phyloP scores from a whole-genome alignment of 1,140 invertebrate genomes.

The Bombus superbus region DNA sequence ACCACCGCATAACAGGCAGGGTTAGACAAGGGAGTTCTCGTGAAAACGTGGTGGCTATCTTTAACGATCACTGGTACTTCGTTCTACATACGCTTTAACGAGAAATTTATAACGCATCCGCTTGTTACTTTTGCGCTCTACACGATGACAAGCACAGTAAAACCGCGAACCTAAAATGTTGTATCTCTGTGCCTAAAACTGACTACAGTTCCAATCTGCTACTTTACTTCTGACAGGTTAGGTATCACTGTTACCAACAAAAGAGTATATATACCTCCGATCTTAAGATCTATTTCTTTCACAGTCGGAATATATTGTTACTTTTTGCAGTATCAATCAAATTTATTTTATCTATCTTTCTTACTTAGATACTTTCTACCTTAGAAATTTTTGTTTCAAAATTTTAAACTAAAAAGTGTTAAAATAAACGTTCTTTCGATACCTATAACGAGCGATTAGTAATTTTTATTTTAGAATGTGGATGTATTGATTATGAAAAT shows the following conservation, averaged over 20 bases:
- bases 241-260: slow-evolving; percentile 64
- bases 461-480: background rate
- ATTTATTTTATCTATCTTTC: background rate
- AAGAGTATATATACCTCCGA: background rate
- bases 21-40: slow-evolving; percentile 53
- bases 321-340: background rate
- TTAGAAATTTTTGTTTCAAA: background rate
- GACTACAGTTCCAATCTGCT: slow-evolving; percentile 52
- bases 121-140: slow-evolving; percentile 21
- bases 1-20: slow-evolving; percentile 75
- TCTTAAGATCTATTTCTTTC: background rate
- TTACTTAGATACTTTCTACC: too few species aligned
- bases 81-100: slow-evolving; percentile 12
- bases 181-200: slow-evolving; percentile 48
- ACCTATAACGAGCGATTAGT: background rate
- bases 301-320: too few species aligned
- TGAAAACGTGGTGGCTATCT: slow-evolving; percentile 53
- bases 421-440: background rate
- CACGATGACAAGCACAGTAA: slow-evolving; percentile 35
- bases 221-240: slow-evolving; percentile 69
- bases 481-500: slow-evolving; percentile 21
- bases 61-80: slow-evolving; percentile 27
- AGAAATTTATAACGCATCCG: slow-evolving; percentile 21
- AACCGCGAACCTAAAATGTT: slow-evolving; percentile 44
- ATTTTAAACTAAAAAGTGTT: background rate